phyloP scores from a whole-genome alignment of 1,140 invertebrate species.

The Glossosoma conforme region DNA sequence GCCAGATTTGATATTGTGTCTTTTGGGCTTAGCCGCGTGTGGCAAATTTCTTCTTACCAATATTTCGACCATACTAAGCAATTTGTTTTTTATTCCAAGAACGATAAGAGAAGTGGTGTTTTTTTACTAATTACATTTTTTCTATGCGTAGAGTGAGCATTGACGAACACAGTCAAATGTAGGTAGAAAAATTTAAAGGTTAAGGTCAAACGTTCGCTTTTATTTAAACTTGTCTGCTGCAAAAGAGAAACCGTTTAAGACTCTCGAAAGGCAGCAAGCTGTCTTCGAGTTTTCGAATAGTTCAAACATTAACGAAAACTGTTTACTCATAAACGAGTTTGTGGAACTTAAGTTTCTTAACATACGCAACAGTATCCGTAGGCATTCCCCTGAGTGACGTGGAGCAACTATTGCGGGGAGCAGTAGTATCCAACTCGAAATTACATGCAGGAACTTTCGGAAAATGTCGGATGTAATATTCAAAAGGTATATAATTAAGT shows the following conservation, averaged over 20 bases:
- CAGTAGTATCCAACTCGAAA: not conserved
- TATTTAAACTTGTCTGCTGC: no score
- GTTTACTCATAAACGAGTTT: conserved; percentile 3
- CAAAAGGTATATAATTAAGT: conserved; percentile 3
- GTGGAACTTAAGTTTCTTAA: not conserved
- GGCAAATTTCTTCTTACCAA: no score
- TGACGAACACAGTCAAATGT: no score
- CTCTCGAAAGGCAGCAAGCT: not conserved
- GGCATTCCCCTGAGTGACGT: not conserved
- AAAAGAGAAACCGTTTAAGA: conserved; percentile 4
- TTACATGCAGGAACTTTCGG: not conserved
- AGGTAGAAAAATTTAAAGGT: no score
- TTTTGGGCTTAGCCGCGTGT: no score
- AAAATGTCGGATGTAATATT: not conserved
- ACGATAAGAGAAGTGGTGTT: no score
- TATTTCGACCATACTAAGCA: no score
- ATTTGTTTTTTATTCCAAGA: no score
- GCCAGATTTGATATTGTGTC: no score
- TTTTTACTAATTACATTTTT: no score
- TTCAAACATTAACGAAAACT: conserved; percentile 3
- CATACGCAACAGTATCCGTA: not conserved
- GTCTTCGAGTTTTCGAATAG: not conserved
- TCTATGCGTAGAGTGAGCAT: no score
- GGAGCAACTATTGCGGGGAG: not conserved
- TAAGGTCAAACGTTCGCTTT: no score